Base-by-base conservation (phyloP, 2,113 vertebrate species). In the Hystrix cristata region DNA sequence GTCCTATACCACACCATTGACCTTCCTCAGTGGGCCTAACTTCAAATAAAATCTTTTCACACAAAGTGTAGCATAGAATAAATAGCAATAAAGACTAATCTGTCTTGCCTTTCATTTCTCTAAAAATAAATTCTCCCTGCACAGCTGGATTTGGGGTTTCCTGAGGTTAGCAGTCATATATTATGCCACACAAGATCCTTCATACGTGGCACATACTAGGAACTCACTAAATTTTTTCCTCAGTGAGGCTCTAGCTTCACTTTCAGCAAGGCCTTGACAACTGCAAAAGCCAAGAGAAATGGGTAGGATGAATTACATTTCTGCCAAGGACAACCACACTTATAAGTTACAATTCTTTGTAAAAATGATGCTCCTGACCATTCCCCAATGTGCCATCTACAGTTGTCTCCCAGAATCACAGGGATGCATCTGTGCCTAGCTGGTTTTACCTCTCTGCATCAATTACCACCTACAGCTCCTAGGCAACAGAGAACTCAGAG, bases 191-290 rank as follows among this genome's bases (percentile, higher is more conserved):
- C 79, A 91, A 89, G 92, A 88, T 72, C 85, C 53, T 48, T 67
- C 79, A 81, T 1, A 48, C 21, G 87, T 87, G 72, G 48, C 11
- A 60, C 16, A 15, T 27, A 48, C 10, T 18, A 67, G 25, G 29
- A 19, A 46, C 16, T 74, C 48, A 67, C 34, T 60, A 57, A 16
- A 29, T 59, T 43, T 71, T 90, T 87, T 71, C 57, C 19, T 71
- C 19, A 67, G 31, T 31, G 18, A 83, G 46, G 21, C 69, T 38
- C 2, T 76, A 76, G 46, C 46, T 71, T 76, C 48, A 48, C 57
- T 91, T 67, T 85, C 7, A 93, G 48, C 19, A 91, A 91, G 67
- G 59, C 11, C 38, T 79, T 89, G n/a, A 79, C 59, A 93, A 93
- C 8, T 43, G 23, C 9, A 72, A 53, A 94, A 96, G 62, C 87